Evolutionary conservation across 1,140 invertebrate species (phyloP).

Genomic region (Globodera rostochiensis): DNA sequence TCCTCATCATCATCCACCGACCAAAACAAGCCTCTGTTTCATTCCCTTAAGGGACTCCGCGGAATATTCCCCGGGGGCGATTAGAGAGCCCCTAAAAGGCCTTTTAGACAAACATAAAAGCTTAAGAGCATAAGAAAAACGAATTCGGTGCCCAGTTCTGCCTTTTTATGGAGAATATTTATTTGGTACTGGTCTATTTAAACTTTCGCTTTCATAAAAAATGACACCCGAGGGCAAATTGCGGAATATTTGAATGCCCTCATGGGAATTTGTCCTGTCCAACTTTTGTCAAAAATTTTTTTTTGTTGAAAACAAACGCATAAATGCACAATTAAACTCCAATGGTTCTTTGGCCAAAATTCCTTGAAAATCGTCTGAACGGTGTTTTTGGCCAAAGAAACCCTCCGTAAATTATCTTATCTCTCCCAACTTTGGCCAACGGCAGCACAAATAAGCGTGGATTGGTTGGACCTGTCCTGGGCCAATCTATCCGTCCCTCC

Average conservation of each 20-base stretch:
- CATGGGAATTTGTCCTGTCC: not conserved
- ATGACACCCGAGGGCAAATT: no score
- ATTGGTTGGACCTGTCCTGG: not conserved
- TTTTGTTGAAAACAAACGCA: no score
- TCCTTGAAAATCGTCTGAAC: not conserved
- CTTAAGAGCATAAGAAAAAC: not conserved
- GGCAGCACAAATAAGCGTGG: not conserved
- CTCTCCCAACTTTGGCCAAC: not conserved
- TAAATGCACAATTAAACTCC: no score
- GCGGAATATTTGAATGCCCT: no score
- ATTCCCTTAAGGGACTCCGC: not conserved
- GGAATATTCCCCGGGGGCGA: not conserved
- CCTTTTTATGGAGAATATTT: no score
- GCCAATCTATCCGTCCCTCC: not conserved
- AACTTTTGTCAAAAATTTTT: no score
- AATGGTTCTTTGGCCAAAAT: not conserved
- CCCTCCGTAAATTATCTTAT: not conserved
- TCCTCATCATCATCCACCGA: not conserved
- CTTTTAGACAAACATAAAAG: not conserved
- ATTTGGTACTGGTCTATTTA: no score
- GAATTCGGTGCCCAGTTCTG: not conserved
- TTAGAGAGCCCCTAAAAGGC: not conserved
- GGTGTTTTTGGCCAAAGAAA: no score
- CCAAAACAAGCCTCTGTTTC: not conserved
- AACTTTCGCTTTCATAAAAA: no score